Evolutionary conservation across 2,113 vertebrate genomes (phyloP).

Genomic region (Toxotes jaculatrix): DNA sequence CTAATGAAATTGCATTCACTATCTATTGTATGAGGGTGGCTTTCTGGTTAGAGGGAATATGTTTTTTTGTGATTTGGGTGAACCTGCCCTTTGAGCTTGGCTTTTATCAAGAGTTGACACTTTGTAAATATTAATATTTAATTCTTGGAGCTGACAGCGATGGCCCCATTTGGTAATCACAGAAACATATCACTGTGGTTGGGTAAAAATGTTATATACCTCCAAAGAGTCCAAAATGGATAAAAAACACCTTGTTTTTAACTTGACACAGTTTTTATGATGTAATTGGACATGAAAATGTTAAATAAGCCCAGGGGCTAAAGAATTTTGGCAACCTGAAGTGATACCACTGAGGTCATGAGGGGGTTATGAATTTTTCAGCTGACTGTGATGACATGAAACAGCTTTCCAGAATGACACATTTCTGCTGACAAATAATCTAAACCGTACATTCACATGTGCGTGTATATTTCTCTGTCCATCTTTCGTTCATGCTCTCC

Average conservation of each 20-base stretch:
- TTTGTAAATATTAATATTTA: constrained; percentile 36
- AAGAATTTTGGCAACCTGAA: constrained; percentile 20
- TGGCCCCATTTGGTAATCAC: constrained; percentile 17
- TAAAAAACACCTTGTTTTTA: neutral
- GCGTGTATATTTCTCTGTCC: constrained; percentile 41
- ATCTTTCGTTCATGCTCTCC: constrained; percentile 33
- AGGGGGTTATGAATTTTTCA: constrained; percentile 15
- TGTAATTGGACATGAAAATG: constrained; percentile 51
- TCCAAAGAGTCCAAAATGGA: neutral
- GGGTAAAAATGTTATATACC: neutral
- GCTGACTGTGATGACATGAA: constrained; percentile 38
- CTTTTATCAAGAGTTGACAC: neutral
- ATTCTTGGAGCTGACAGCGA: constrained; percentile 22
- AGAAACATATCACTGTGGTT: constrained; percentile 18
- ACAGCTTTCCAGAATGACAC: constrained; percentile 17
- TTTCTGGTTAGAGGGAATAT: neutral
- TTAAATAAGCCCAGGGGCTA: constrained; percentile 39
- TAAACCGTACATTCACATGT: constrained; percentile 11
- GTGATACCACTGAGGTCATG: constrained; percentile 13
- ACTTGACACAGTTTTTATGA: constrained; percentile 24
- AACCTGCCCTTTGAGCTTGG: neutral
- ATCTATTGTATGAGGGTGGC: too few species aligned
- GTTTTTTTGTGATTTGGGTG: neutral
- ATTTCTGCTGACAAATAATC: constrained; percentile 11
- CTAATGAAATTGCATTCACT: too few species aligned